Base-by-base conservation (phyloP, 2,888 invertebrate species). In the Taphrorychus bicolor region DNA sequence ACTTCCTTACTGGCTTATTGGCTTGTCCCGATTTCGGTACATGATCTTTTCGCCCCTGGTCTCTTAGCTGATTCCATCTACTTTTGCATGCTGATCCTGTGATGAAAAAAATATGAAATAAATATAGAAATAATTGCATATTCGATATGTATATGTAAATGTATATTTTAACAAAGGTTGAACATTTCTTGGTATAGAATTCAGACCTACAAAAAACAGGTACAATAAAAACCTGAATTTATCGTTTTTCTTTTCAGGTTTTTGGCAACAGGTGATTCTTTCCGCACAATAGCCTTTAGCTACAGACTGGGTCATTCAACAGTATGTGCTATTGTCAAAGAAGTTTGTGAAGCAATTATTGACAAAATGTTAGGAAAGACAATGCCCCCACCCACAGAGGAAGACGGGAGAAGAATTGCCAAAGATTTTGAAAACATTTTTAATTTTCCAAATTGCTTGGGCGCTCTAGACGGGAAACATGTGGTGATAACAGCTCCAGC, bases 271-370 rank as follows among this genome's bases (percentile, higher is more conserved):
- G n/a, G n/a, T n/a, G n/a, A n/a, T n/a, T n/a, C n/a, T n/a, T n/a
- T n/a, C n/a, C n/a, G n/a, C n/a, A n/a, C n/a, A n/a, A n/a, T n/a
- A n/a, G n/a, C n/a, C n/a, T n/a, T n/a, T n/a, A n/a, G n/a, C n/a
- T n/a, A n/a, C n/a, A n/a, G n/a, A n/a, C n/a, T n/a, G n/a, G n/a
- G n/a, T n/a, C n/a, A n/a, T n/a, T n/a, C n/a, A n/a, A n/a, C n/a
- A n/a, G n/a, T n/a, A n/a, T n/a, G n/a, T n/a, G n/a, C n/a, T n/a
- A n/a, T n/a, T n/a, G n/a, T n/a, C n/a, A n/a, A n/a, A n/a, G n/a
- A n/a, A n/a, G 62, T 63, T 40, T 63, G 57, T 41, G 57, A 67
- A 11, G 61, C 62, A 62, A 67, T 67, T 18, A 57, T 56, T 40
- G 19, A 57, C 7, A 54, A 19, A 51, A 56, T 32, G 32, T 32